Evolutionary conservation across 1,140 invertebrate species (phyloP), one percentile per base, ranked within the genome.

Genomic region (Cydia pomonella): DNA sequence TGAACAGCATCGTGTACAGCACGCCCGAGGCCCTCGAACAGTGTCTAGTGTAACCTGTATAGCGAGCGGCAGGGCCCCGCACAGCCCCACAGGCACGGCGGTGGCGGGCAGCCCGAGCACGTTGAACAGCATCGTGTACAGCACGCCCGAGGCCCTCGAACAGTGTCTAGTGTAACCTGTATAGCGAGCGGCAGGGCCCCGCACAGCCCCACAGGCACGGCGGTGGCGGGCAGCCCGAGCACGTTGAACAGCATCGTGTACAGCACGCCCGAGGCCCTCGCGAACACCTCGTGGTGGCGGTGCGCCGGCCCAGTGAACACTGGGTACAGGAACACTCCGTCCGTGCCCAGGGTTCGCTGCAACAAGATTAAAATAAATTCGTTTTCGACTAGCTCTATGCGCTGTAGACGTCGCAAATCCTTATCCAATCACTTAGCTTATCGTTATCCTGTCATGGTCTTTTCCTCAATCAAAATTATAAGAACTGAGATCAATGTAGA

Each of bases 291-390:
- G 72, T 94, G 92, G 83, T 97, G 96, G 72, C 94, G 94, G 1
- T 95, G 94, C 1, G 97, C 96, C 1, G 94, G 76, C 9, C 89
- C 87, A 9, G 94, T 94, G 90, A 96, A 96, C 4, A 95, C 95
- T 10, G 97, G 97, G 83, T 95, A 97, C 1, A 98, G 83, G n/a
- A 98, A 90, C 23, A 98, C 94, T 2, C 95, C 96, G 84, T 96
- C 91, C 1, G 95, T 91, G 23, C 95, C 94, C 1, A 96, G 89
- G 9, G 93, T 71, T 25, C 89, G 63, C 95, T 96, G 84, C 0
- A 83, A 82, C 25, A 3, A 76, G 33, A 38, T 38, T 63, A 73
- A 25, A 29, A 74, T 27, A 74, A 7, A 18, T 66, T 27, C 88
- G 63, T n/a, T n/a, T n/a, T n/a, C n/a, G n/a, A n/a, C n/a, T n/a